phyloP scores from a whole-genome alignment of 2,113 vertebrate genomes.

The Antennarius striatus region DNA sequence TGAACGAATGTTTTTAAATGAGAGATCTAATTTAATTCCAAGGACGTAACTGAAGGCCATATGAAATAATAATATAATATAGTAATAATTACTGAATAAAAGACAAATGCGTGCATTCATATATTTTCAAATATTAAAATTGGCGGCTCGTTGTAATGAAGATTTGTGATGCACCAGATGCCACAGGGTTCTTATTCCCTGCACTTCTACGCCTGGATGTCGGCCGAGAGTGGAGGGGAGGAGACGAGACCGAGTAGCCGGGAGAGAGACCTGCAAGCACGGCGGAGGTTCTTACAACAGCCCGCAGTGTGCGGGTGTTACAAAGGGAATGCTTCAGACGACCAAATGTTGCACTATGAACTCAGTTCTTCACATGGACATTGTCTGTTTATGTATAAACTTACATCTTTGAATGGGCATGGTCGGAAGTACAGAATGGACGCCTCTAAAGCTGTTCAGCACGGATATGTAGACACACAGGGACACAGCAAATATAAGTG shows the following conservation, averaged over 20 bases:
- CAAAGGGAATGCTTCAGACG: background rate
- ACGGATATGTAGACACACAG: background rate
- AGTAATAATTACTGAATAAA: constrained; percentile 29
- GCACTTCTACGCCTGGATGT: constrained; percentile 40
- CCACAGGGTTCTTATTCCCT: constrained; percentile 39
- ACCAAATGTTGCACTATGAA: background rate
- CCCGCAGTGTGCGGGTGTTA: constrained; percentile 15
- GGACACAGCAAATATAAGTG: background rate
- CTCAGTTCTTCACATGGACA: background rate
- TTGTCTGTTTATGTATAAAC: background rate
- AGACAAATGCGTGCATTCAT: constrained; percentile 7
- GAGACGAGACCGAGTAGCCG: constrained; percentile 40
- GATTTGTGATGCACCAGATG: constrained; percentile 55
- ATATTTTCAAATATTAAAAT: constrained; percentile 30
- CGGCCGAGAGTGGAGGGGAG: constrained; percentile 37
- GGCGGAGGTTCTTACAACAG: constrained; percentile 29
- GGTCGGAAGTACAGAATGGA: background rate
- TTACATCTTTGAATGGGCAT: background rate
- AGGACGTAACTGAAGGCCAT: background rate
- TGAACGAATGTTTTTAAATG: constrained; percentile 7
- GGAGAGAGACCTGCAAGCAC: constrained; percentile 36
- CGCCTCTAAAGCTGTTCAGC: background rate
- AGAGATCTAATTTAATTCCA: background rate
- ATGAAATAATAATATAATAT: constrained; percentile 23
- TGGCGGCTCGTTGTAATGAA: constrained; percentile 45